Conservation (phyloP, 2,797 vertebrate species). For the Cheirogaleus major region DNA sequence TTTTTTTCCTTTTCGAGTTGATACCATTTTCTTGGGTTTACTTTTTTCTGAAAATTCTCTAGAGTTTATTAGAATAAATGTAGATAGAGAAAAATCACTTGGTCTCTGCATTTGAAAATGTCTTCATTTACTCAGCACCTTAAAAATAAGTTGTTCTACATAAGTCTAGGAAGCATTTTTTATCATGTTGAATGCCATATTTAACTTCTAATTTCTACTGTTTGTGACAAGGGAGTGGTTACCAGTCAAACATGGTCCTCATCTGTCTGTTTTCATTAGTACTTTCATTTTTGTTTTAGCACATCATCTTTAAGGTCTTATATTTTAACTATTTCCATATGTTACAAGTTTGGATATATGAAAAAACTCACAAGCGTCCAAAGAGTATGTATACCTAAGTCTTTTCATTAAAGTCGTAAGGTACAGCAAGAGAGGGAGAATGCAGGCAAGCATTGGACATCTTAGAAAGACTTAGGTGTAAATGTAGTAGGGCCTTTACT, state of each 20-base stretch:
- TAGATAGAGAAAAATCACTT: neutral
- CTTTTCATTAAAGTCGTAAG: neutral
- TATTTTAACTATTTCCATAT: neutral
- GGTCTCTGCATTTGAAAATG: neutral
- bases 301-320: neutral
- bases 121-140: neutral
- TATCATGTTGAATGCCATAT: neutral
- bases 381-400: neutral
- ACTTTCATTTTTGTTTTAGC: neutral
- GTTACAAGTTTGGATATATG: neutral
- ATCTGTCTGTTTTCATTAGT: neutral
- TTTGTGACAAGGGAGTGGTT: neutral
- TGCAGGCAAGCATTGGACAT: neutral
- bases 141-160: neutral
- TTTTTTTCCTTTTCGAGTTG: neutral
- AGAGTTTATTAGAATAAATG: neutral
- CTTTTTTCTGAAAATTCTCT: neutral
- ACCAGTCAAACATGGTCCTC: neutral
- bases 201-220: neutral
- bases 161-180: neutral
- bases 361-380: neutral
- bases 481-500: neutral
- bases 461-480: neutral
- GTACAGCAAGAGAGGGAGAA: neutral
- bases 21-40: neutral